phyloP scores from a whole-genome alignment of 2,113 vertebrate species.

The Misgurnus anguillicaudatus region DNA sequence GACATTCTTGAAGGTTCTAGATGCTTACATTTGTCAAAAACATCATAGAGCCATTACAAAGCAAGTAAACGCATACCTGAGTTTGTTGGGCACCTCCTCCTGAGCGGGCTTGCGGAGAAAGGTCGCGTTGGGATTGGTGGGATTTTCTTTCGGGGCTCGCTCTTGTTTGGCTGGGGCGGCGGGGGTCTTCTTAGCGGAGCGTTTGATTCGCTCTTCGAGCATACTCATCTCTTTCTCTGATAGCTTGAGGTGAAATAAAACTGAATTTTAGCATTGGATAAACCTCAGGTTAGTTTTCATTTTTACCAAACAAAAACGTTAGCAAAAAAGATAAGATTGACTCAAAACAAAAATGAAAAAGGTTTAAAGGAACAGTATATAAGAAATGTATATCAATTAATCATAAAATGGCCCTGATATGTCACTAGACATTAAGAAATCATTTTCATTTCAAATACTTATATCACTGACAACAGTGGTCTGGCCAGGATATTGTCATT shows the following conservation, averaged over 20 bases:
- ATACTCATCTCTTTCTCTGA: constrained; percentile 99
- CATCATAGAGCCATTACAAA: no score
- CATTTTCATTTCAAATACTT: no score
- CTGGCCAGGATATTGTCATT: no score
- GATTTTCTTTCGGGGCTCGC: constrained; percentile 78
- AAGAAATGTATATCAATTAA: no score
- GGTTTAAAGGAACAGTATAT: no score
- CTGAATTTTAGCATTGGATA: not conserved
- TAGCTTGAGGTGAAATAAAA: constrained; percentile 71
- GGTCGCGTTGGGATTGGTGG: constrained; percentile 76
- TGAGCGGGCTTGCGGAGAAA: constrained; percentile 83
- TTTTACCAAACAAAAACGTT: no score
- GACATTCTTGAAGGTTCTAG: not conserved
- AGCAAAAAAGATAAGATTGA: no score
- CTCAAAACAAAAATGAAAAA: no score
- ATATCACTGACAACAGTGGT: no score
- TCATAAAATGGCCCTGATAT: no score
- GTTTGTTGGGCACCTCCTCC: constrained; percentile 93
- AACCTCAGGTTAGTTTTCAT: no score
- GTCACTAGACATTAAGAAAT: no score
- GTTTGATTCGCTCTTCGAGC: constrained; percentile 96
- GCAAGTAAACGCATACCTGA: constrained; percentile 80
- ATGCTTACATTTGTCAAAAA: not conserved
- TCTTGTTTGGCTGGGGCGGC: constrained; percentile 81
- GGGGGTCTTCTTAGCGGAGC: constrained; percentile 88